Percentiles rank a stretch among this genome's conserved stretches.
These are phyloP conservation scores for Columba livia DNA, from an alignment of 2,113 vertebrate genomes.

Conservation along the genomic window DNA sequence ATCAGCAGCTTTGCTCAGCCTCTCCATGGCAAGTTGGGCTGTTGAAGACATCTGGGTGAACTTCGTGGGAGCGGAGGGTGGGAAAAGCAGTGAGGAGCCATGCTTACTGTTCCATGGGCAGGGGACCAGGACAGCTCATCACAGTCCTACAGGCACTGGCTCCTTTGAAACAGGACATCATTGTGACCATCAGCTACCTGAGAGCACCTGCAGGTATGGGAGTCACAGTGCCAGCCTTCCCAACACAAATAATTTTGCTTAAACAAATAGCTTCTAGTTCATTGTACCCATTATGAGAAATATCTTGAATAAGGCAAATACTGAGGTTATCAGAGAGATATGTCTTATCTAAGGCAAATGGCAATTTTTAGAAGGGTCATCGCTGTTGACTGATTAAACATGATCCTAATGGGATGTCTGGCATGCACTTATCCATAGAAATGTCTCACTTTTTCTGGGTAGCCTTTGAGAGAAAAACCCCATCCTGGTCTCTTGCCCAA, in stretches of 20 bases:
- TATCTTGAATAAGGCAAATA: conserved; percentile 55
- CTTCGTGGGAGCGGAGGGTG: not conserved
- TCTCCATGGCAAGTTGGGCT: not conserved
- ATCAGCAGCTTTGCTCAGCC: not conserved
- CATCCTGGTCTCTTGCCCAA: not conserved
- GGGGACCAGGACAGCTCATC: accelerated
- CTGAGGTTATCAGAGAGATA: conserved; percentile 60
- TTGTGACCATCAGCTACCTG: accelerated
- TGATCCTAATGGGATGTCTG: not conserved
- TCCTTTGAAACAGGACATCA: not conserved
- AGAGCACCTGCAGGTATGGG: not conserved
- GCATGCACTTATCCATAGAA: conserved; percentile 20
- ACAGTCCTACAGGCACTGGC: accelerated
- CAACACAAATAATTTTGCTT: conserved; percentile 36
- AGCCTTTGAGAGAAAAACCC: not conserved
- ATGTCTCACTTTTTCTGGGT: not conserved
- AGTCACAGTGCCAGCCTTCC: not conserved
- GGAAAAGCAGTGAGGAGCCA: not conserved
- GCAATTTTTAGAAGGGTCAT: conserved; percentile 45
- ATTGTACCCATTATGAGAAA: not conserved
- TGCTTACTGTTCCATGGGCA: accelerated
- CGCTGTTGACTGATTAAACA: conserved; percentile 36
- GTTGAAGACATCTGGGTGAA: not conserved
- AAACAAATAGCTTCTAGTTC: conserved; percentile 34
- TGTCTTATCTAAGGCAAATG: conserved; percentile 45